phyloP scores from a whole-genome alignment of 1,140 invertebrate genomes.

The Lutraria rhynchaena region DNA sequence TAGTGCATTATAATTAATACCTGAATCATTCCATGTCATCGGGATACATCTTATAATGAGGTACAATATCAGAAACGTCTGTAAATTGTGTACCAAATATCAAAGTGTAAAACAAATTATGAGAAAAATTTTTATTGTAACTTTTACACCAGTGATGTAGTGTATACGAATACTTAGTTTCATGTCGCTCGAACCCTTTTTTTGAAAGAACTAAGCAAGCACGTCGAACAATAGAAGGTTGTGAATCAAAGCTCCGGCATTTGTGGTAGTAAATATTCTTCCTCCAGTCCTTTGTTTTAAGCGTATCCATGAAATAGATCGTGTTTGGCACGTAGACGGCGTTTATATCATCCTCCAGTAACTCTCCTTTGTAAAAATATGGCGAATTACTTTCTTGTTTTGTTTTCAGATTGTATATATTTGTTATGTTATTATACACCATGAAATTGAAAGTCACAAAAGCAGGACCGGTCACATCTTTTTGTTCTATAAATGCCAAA shows the following conservation, averaged over 20 bases:
- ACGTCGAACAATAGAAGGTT: slow-evolving; percentile 50
- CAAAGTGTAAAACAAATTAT: no score
- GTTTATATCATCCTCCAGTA: slow-evolving; percentile 37
- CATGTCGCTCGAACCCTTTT: slow-evolving; percentile 39
- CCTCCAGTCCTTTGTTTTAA: slow-evolving; percentile 17
- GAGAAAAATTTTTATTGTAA: no score
- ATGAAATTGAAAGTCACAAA: slow-evolving; percentile 58
- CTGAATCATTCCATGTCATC: no score
- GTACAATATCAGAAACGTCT: no score
- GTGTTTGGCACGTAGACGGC: slow-evolving; percentile 68
- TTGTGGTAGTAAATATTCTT: slow-evolving; percentile 30
- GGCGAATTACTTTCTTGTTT: slow-evolving; percentile 36
- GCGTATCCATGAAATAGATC: slow-evolving; percentile 71
- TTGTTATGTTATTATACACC: slow-evolving; percentile 58
- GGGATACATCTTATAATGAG: no score
- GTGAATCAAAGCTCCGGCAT: slow-evolving; percentile 46
- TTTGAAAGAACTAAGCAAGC: slow-evolving; percentile 66
- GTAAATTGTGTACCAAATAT: no score
- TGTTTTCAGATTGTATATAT: slow-evolving; percentile 16
- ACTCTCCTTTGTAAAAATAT: slow-evolving; percentile 48
- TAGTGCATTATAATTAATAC: no score
- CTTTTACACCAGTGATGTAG: slow-evolving; percentile 67
- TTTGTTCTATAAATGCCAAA: slow-evolving; percentile 45
- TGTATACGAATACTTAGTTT: slow-evolving; percentile 62
- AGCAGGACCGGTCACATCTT: not conserved